Base-by-base conservation (phyloP, 2,113 vertebrate species). In the Beaufortia kweichowensis region DNA sequence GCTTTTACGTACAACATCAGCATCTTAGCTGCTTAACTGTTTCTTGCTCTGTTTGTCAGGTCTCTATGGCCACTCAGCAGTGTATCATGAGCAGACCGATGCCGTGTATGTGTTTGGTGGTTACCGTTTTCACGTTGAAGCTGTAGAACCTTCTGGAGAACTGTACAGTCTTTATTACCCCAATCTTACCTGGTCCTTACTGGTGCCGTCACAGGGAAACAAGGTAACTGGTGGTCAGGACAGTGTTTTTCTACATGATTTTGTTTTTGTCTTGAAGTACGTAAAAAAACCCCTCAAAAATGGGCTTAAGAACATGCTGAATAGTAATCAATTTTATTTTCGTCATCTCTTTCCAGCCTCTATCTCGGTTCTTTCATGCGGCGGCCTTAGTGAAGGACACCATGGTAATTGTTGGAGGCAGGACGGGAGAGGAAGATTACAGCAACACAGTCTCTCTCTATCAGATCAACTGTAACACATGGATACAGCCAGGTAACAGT, bases 91-190 rank as follows among this genome's bases (percentile, higher is more conserved):
- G 83, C 92, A 91, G 80, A 96, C 95, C 0, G 94, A 97, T 79
- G 93, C 95, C 1, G 82, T 97, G 56, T 97, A 95, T 1, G 93
- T 97, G 24, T 96, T 96, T 53, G 95, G 95, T n/a, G 95, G 95
- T 26, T 95, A 95, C 72, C 94, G 95, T 50, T 97, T 96, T 76
- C 94, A 96, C 0, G 94, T 97, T 33, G 95, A 96, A 82, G 88
- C 93, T n/a, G 95, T 96, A 2, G 94, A 94, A 33, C 92, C 95
- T 0, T 97, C 95, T 17, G 91, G 92, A 0, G 95, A 96, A 62
- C 94, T 97, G 9, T 96, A 96, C 81, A 94, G 93, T 69, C 84
- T 97, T 50, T 94, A 94, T 78, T 95, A 95, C 81, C 94, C 95
- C 24, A 95, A 94, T 85, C 91, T 93, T 5, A 96, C 94, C 77